Conservation (phyloP, 2,888 invertebrate species). For the Cabera pusaria region DNA sequence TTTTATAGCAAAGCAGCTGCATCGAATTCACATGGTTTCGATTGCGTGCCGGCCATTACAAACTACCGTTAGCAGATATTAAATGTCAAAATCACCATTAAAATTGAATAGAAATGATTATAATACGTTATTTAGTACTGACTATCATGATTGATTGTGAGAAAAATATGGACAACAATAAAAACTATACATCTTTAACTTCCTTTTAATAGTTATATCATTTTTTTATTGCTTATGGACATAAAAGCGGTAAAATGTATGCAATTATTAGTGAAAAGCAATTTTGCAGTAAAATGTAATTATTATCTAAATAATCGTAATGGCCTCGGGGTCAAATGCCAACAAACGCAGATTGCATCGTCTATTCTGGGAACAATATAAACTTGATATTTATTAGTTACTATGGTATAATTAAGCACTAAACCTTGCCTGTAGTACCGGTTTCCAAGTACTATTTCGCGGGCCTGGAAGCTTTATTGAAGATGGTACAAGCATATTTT, state of each 20-base stretch:
- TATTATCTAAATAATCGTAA: conserved; percentile 46
- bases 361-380: conserved; percentile 47
- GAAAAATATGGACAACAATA: conserved; percentile 1
- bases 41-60: conserved; percentile 48
- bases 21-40: conserved; percentile 31
- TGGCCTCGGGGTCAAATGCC: conserved; percentile 58
- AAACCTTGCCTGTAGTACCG: conserved; percentile 46
- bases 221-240: too few relatives aligned
- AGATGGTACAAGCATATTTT: conserved; percentile 9
- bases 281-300: conserved; percentile 19
- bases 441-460: conserved; percentile 32
- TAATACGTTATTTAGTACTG: conserved; percentile 12
- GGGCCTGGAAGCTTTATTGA: conserved; percentile 5
- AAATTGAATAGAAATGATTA: conserved; percentile 17
- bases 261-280: conserved; percentile 4
- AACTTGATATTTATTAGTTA: conserved; percentile 44
- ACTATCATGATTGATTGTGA: conserved; percentile 8
- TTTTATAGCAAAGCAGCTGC: conserved; percentile 41
- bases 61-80: conserved; percentile 21
- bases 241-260: too few relatives aligned
- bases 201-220: too few relatives aligned
- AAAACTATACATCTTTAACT: too few relatives aligned
- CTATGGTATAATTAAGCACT: conserved; percentile 43
- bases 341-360: conserved; percentile 58
- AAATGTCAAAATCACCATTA: conserved; percentile 16